Evolutionary conservation across 2,113 vertebrate species (phyloP).

Genomic region (Furnarius figulus): DNA sequence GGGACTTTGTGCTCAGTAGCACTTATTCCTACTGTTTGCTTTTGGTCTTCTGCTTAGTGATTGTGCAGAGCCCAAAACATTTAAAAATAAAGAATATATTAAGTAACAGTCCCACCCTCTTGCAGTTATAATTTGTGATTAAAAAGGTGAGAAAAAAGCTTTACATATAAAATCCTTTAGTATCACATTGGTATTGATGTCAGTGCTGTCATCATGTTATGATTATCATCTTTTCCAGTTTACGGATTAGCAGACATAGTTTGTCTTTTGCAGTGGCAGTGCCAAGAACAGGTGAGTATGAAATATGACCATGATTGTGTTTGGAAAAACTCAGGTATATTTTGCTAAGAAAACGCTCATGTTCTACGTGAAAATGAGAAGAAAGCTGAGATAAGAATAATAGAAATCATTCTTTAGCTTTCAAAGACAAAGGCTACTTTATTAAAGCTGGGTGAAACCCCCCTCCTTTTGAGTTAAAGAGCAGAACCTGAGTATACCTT

Average conservation of each 20-base stretch:
- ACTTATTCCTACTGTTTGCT: neutral
- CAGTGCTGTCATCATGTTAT: neutral
- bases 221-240: neutral
- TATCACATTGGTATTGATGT: rapidly evolving
- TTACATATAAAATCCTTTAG: neutral
- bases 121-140: neutral
- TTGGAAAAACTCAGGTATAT: neutral
- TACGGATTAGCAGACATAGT: neutral
- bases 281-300: neutral
- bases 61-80: neutral
- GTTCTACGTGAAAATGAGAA: neutral
- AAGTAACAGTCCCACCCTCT: neutral
- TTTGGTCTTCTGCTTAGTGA: neutral
- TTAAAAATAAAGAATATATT: neutral
- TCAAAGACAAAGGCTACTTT: neutral
- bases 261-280: neutral
- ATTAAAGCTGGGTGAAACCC: rapidly evolving
- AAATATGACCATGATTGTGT: neutral
- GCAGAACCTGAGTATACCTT: neutral
- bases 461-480: neutral
- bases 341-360: neutral
- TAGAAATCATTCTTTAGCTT: neutral
- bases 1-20: neutral
- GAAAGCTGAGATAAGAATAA: neutral
- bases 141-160: neutral